Evolutionary conservation across 2,888 invertebrate genomes (phyloP), one percentile per base, ranked within the genome.

Genomic region (Torymus auratus): DNA sequence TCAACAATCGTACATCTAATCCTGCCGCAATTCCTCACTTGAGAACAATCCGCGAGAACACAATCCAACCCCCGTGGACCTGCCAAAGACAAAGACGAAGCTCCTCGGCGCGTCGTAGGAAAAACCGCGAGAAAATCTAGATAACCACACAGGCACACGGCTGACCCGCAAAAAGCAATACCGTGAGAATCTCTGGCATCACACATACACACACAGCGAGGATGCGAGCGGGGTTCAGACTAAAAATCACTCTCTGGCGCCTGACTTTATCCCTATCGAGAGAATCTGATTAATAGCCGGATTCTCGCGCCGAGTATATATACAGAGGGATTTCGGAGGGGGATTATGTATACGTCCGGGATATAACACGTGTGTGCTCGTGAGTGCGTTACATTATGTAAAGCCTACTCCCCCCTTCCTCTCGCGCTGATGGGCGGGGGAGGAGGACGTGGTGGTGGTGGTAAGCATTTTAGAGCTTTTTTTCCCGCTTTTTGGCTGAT

Each of bases 261-360:
- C 83, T 78, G 80, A 84, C 85, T 85, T 84, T 84, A 86, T 85
- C 84, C 84, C 86, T 86, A 86, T 87, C 87, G 85, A 85, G 87
- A 83, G 86, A 84, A 88, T 87, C 88, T 88, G 88, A 88, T 88
- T 88, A 88, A 88, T 88, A 86, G 88, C 86, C 84, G 87, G 87
- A 87, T 87, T 86, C 86, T 82, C 84, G 84, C 83, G 85, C n/a
- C 15, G 14, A 28, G 41, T 53, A 55, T 69, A 79, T 62, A 71
- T 64, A 70, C 60, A 58, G 62, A 53, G 64, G 81, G 81, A 80
- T 82, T 80, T 80, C 55, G n/a, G 41, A 41, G 41, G 41, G 70
- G 78, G 83, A 83, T 83, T 83, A 83, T 81, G 83, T 78, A 41
- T 41, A 80, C 78, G 77, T 80, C 75, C 75, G 52, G 78, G 70